Conservation (phyloP, 2,797 vertebrate genomes). For the Corythornis leucogaster region DNA sequence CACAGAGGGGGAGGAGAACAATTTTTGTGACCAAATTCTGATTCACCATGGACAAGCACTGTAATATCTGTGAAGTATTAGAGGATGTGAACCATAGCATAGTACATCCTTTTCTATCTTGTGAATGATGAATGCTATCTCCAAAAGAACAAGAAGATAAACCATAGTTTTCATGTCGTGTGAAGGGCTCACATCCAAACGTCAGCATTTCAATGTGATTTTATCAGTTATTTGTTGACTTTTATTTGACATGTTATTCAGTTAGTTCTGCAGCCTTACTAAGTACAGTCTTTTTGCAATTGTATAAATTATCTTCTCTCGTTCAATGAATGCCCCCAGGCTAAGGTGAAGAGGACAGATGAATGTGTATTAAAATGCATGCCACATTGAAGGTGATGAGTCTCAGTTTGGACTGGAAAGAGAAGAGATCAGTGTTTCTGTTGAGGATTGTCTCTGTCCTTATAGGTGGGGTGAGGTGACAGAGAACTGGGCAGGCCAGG, state of each 20-base stretch:
- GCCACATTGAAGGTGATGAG: background rate
- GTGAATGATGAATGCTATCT: background rate
- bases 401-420: background rate
- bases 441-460: background rate
- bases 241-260: background rate
- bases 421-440: background rate
- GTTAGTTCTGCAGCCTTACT: background rate
- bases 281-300: background rate
- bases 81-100: background rate
- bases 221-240: background rate
- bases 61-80: background rate
- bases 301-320: background rate
- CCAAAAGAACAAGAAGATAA: background rate
- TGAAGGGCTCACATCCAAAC: background rate
- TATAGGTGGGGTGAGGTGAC: background rate
- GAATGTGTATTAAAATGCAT: background rate
- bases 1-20: slow-evolving; percentile 15
- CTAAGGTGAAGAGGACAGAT: background rate
- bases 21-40: slow-evolving; percentile 20
- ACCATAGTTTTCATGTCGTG: background rate
- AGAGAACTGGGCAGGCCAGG: background rate
- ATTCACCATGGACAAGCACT: background rate
- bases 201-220: background rate
- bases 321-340: background rate
- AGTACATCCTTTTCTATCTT: background rate